Evolutionary conservation across 2,113 vertebrate genomes (phyloP).

Genomic region (Rousettus leschenaultii): DNA sequence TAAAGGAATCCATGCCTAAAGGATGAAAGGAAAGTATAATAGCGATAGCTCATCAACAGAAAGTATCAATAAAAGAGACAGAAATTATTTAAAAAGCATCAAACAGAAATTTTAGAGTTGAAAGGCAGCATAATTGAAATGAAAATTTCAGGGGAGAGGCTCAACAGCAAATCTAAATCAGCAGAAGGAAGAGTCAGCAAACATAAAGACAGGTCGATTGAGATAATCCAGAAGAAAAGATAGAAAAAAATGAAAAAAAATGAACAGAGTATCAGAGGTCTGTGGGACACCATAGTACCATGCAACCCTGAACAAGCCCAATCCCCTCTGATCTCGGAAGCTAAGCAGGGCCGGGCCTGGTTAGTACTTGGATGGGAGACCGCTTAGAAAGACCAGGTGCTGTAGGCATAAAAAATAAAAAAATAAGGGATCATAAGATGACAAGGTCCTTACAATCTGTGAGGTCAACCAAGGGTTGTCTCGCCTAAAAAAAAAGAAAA

Average conservation of each 20-base stretch:
- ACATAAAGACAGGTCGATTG: neutral
- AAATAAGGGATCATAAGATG: too few relatives aligned
- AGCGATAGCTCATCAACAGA: neutral
- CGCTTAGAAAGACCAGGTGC: too few relatives aligned
- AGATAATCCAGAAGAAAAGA: neutral
- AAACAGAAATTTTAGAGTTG: neutral
- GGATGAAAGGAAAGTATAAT: neutral
- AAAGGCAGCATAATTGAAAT: neutral
- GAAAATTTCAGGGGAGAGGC: neutral
- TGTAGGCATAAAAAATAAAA: too few relatives aligned
- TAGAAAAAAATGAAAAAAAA: neutral
- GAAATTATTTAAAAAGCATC: neutral
- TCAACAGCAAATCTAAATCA: neutral
- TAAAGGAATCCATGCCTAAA: neutral
- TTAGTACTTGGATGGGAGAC: too few relatives aligned
- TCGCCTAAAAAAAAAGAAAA: too few relatives aligned
- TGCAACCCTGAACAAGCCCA: too few relatives aligned
- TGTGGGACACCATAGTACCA: neutral
- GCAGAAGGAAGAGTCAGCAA: neutral
- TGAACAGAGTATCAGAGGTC: neutral
- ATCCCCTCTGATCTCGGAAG: too few relatives aligned
- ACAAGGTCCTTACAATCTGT: too few relatives aligned
- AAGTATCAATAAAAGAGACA: neutral
- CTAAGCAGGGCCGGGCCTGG: too few relatives aligned
- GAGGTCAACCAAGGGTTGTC: too few relatives aligned